Evolutionary conservation across 2,888 invertebrate genomes (phyloP).

Genomic region (Platycheirus rosarum): DNA sequence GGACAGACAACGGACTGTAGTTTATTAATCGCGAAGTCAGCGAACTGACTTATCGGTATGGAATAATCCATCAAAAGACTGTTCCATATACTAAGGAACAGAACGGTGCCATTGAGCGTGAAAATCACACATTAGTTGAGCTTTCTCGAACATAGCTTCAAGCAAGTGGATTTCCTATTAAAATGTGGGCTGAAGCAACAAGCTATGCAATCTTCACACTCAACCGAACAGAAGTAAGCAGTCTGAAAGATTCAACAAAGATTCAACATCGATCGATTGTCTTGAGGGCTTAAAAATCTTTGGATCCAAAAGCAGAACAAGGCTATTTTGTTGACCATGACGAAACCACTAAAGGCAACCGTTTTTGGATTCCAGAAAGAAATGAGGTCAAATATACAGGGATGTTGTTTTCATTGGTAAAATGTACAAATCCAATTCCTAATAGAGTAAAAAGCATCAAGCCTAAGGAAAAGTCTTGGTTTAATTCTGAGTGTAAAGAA

Average conservation of each 20-base stretch:
- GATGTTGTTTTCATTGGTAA: not conserved
- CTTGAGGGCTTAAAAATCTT: not conserved
- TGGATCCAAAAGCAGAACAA: not conserved
- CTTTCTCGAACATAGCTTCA: slow-evolving; percentile 56
- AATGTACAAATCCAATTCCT: not conserved
- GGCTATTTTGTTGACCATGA: too few relatives aligned
- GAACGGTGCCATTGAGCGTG: slow-evolving; percentile 58
- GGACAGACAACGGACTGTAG: slow-evolving; percentile 34
- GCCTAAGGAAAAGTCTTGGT: too few relatives aligned
- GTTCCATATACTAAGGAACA: slow-evolving; percentile 62
- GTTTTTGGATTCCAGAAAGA: not conserved
- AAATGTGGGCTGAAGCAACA: slow-evolving; percentile 80
- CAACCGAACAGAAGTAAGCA: slow-evolving; percentile 61
- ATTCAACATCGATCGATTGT: slow-evolving; percentile 2
- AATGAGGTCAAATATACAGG: not conserved
- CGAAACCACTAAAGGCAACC: not conserved
- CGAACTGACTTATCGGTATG: slow-evolving; percentile 5
- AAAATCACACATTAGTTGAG: slow-evolving; percentile 61
- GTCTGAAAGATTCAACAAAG: not conserved
- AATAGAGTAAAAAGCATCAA: too few relatives aligned
- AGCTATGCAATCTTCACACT: slow-evolving; percentile 74
- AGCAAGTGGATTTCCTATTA: slow-evolving; percentile 60
- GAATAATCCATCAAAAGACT: slow-evolving; percentile 48
- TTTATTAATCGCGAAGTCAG: slow-evolving; percentile 29
- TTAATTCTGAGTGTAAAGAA: too few relatives aligned